Evolutionary conservation across 2,113 vertebrate genomes (phyloP), one percentile per base, ranked within the genome.

Genomic region (Cynopterus brachyotis): DNA sequence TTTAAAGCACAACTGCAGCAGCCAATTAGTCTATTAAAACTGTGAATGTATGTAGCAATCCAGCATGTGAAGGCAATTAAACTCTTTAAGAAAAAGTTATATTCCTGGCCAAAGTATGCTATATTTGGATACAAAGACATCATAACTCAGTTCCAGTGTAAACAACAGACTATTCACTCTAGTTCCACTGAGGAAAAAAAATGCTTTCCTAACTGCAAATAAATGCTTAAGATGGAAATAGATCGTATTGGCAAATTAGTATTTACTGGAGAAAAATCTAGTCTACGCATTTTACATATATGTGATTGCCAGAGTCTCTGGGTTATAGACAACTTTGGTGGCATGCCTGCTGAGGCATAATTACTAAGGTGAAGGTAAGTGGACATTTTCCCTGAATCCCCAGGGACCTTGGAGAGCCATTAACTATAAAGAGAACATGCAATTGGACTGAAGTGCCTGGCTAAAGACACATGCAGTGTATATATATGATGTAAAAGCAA

Each of bases 1-100:
- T 98, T 98, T 97, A 98, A 99, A 99, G 99, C 99, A 99, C 99
- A 99, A 99, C 98, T 99, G 98, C 98, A 98, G 98, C 98, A 98
- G 97, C 98, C 98, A 96, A 98, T 98, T 98, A 97, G 98, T 97
- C 97, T 98, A 4, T 98, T 96, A 97, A 99, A 99, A 98, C 98
- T 98, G 98, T 99, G 99, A 99, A 99, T 98, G 99, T 99, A 99
- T 98, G 98, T 99, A 99, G 98, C 97, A 92, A 89, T 97, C 98
- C 97, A 98, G 79, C 91, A 97, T 98, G 97, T 98, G 98, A 98
- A 98, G 98, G 97, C 98, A 98, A 98, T 97, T 97, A 97, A 96
- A 98, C 98, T 97, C 92, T 97, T 96, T 96, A 97, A 97, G 96
- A 89, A 97, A 97, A 98, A 98, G 98, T 95, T 95, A 96, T 96